Evolutionary conservation across 2,113 vertebrate genomes (phyloP).

Genomic region (Ceyx margarethae): DNA sequence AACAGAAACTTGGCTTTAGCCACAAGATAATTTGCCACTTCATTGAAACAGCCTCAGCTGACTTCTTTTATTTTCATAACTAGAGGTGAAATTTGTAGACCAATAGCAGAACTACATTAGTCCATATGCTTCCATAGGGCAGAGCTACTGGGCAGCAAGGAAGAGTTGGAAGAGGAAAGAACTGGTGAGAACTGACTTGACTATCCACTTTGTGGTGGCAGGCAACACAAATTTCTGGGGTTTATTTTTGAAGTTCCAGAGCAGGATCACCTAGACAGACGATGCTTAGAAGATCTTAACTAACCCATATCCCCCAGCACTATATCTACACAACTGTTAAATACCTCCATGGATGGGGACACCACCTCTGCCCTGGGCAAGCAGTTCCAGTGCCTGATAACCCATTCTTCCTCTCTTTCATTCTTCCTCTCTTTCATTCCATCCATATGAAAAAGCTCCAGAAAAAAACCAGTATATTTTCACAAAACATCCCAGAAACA

Average conservation of each 20-base stretch:
- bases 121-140: neutral
- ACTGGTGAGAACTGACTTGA: neutral
- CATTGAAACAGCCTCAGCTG: slow-evolving; percentile 12
- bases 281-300: too few species aligned
- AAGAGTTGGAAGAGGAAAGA: neutral
- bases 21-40: slow-evolving; percentile 23
- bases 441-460: neutral
- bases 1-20: slow-evolving; percentile 61
- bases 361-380: too few species aligned
- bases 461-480: neutral
- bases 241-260: neutral
- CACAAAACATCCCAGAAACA: neutral
- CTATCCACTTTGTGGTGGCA: neutral
- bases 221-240: neutral
- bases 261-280: too few species aligned
- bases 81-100: slow-evolving; percentile 2
- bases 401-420: neutral
- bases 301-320: too few species aligned
- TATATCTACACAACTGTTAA: too few species aligned
- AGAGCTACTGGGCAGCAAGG: neutral
- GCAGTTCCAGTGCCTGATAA: too few species aligned
- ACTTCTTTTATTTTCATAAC: neutral
- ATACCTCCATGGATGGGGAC: too few species aligned
- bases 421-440: neutral
- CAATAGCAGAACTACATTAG: neutral